Conservation (phyloP, 2,113 vertebrate species). For the Chamaetylas fuelleborni region DNA sequence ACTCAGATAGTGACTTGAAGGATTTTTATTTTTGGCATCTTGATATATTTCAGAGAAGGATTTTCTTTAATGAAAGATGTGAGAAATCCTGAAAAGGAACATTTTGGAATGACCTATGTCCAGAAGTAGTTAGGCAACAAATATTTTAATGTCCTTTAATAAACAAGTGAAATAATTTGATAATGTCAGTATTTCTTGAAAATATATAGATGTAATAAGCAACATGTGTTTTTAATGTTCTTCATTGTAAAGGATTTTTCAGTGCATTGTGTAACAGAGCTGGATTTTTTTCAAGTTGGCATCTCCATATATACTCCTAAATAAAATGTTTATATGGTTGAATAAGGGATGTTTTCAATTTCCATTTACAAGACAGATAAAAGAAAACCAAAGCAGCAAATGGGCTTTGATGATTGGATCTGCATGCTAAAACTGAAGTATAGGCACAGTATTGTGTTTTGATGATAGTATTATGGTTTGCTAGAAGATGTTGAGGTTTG, state of each 20-base stretch:
- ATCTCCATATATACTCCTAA: neutral
- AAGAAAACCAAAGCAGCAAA: neutral
- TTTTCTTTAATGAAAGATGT: neutral
- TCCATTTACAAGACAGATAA: neutral
- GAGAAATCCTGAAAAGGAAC: neutral
- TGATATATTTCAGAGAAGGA: neutral
- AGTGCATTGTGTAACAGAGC: neutral
- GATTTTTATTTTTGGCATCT: neutral
- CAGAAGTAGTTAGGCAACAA: neutral
- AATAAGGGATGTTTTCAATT: neutral
- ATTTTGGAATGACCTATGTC: neutral
- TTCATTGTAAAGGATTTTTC: neutral
- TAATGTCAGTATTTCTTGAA: neutral
- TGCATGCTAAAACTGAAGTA: rapidly evolving
- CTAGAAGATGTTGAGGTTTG: neutral
- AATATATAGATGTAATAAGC: neutral
- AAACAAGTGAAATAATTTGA: neutral
- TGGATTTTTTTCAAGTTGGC: neutral
- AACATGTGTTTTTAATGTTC: neutral
- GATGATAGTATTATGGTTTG: neutral
- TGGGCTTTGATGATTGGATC: neutral
- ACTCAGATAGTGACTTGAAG: neutral
- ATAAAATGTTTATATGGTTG: neutral
- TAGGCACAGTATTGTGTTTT: neutral
- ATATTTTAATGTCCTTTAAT: neutral